Conservation (phyloP, 30 jellyfish, hydroid and myxozoan species). For the Nemopilema nomurai region DNA sequence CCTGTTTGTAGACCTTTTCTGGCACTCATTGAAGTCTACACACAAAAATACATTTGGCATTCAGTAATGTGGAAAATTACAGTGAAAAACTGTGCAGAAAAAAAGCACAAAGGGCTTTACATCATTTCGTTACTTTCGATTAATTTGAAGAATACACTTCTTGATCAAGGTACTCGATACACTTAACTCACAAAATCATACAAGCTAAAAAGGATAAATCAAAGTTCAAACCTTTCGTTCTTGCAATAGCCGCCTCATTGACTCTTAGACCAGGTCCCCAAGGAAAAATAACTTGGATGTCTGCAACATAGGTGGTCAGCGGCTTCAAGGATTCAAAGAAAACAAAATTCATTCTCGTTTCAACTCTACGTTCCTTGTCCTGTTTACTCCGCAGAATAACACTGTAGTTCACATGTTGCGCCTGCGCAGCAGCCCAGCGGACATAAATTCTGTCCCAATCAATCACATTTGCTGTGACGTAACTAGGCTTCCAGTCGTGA, state of each 20-base stretch:
- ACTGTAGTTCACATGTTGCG: conserved; percentile 1
- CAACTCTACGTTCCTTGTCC: conserved; percentile 10
- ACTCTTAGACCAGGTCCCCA: conserved; percentile 45
- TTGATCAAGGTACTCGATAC: too few relatives aligned
- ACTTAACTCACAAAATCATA: too few relatives aligned
- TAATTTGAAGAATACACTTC: too few relatives aligned
- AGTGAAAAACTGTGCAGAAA: too few relatives aligned
- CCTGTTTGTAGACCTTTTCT: conserved; percentile 28
- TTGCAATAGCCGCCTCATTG: background rate
- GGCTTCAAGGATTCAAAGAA: conserved; percentile 10
- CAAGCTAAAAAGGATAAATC: too few relatives aligned
- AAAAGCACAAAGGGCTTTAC: too few relatives aligned
- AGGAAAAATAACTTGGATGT: conserved; percentile 8
- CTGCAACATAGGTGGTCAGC: conserved; percentile 12
- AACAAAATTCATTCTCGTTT: conserved; percentile 3
- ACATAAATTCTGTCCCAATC: conserved; percentile 28
- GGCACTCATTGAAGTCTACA: conserved; percentile 59
- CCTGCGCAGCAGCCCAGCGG: conserved; percentile 11
- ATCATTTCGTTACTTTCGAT: too few relatives aligned
- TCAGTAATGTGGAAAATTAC: too few relatives aligned
- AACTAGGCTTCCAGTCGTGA: background rate
- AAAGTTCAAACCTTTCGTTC: conserved; percentile 16
- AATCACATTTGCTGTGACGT: background rate
- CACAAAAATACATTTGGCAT: background rate
- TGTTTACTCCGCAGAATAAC: conserved; percentile 3